These are phyloP conservation scores for Tillus elongatus DNA, from an alignment of 2,888 invertebrate species.

Conservation along the genomic window DNA sequence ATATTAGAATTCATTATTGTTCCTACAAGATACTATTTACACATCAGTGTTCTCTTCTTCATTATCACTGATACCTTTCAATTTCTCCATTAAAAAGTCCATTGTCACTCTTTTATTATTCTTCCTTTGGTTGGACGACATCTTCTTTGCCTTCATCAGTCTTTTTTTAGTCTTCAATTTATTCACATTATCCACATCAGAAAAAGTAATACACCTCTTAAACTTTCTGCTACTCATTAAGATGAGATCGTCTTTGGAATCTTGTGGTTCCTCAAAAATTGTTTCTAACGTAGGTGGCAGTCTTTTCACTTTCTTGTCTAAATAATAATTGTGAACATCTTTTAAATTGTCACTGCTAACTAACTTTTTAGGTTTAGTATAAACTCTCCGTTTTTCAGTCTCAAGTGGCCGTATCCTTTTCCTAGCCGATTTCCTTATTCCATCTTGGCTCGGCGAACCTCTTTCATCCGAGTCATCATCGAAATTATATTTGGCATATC, in stretches of 20 bases:
- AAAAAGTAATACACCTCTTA: constrained; percentile 14
- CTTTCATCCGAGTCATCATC: too few relatives aligned
- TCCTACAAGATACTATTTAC: too few relatives aligned
- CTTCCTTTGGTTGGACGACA: constrained; percentile 14
- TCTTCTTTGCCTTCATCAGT: constrained; percentile 18
- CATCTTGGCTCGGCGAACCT: too few relatives aligned
- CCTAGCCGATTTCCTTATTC: background rate
- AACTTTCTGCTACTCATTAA: constrained; percentile 21
- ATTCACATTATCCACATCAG: constrained; percentile 10
- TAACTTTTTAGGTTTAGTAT: constrained; percentile 18
- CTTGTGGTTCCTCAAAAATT: constrained; percentile 22
- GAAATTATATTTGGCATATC: too few relatives aligned
- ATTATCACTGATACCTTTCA: too few relatives aligned
- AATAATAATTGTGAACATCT: constrained; percentile 19
- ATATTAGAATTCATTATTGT: too few relatives aligned
- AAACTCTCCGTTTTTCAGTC: background rate
- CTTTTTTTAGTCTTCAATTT: constrained; percentile 20
- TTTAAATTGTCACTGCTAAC: constrained; percentile 12
- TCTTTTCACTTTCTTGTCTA: constrained; percentile 22
- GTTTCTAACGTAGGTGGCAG: constrained; percentile 19
- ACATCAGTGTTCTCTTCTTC: too few relatives aligned
- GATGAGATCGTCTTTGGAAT: constrained; percentile 15
- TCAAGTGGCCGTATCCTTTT: background rate
- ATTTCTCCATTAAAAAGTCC: constrained; percentile 17
- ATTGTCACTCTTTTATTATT: constrained; percentile 18